These are phyloP conservation scores for Hiodon alosoides DNA, from an alignment of 2,113 vertebrate species.

Conservation along the genomic window DNA sequence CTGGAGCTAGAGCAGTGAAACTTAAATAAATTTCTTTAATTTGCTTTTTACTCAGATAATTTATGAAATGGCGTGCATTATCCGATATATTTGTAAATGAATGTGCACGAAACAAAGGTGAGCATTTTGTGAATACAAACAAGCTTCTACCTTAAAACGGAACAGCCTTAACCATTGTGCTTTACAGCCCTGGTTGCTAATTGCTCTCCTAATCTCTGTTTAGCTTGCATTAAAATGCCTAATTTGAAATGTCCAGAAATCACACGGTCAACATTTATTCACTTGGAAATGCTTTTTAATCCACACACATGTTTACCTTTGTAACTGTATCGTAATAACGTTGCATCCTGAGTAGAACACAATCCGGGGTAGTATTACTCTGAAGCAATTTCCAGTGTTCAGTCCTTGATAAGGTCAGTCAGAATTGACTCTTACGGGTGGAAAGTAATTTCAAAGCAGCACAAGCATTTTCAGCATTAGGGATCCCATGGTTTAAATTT, in stretches of 20 bases:
- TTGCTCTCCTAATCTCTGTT: neutral
- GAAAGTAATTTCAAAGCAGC: neutral
- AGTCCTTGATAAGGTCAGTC: neutral
- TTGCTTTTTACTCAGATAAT: neutral
- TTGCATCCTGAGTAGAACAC: neutral
- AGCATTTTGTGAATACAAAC: neutral
- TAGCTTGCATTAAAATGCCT: neutral
- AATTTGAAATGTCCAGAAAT: neutral
- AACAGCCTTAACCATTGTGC: neutral
- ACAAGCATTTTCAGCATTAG: too few species aligned
- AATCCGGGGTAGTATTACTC: neutral
- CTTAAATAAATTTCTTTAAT: neutral
- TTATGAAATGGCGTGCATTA: neutral
- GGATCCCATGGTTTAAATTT: too few species aligned
- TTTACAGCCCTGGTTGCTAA: neutral
- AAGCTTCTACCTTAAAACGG: neutral
- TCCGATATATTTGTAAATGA: constrained; percentile 1
- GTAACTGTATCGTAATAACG: neutral
- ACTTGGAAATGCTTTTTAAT: neutral
- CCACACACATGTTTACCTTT: neutral
- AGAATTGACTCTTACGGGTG: neutral
- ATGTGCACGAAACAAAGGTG: neutral
- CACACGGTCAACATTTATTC: neutral
- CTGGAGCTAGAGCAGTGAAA: neutral
- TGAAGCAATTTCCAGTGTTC: constrained; percentile 1